Evolutionary conservation across 2,797 vertebrate species (phyloP).

Genomic region (Lophotriccus pileatus): DNA sequence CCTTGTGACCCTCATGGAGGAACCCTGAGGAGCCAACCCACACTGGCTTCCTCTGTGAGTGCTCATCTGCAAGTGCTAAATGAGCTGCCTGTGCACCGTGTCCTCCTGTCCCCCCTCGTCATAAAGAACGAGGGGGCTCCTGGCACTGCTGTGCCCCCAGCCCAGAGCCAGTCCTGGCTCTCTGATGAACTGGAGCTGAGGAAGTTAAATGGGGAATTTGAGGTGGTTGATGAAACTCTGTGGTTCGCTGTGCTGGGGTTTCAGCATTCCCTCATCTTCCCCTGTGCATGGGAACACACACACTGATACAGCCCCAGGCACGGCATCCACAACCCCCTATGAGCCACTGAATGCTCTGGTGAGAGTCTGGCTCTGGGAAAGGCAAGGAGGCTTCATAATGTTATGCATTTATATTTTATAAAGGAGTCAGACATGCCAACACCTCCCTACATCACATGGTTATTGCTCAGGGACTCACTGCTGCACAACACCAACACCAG

Average conservation of each 20-base stretch:
- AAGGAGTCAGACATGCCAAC: not conserved
- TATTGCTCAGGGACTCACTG: not conserved
- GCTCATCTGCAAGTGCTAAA: not conserved
- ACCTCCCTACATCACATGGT: accelerated
- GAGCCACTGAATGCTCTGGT: not conserved
- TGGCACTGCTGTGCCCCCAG: not conserved
- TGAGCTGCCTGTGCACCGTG: not conserved
- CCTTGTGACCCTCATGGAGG: not conserved
- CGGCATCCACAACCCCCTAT: accelerated
- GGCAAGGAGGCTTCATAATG: not conserved
- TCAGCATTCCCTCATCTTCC: not conserved
- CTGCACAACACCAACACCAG: not conserved
- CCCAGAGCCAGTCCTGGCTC: not conserved
- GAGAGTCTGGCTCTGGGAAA: not conserved
- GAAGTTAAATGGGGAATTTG: not conserved
- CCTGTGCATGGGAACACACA: not conserved
- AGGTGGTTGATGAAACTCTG: not conserved
- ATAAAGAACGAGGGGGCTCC: not conserved
- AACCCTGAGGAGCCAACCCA: not conserved
- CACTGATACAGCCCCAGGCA: not conserved
- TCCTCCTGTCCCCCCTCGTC: not conserved
- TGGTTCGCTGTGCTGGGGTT: not conserved
- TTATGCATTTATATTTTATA: not conserved
- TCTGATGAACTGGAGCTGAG: not conserved
- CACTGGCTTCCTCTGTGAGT: not conserved